phyloP scores from a whole-genome alignment of 2,888 invertebrate genomes.

The Bombylius major region DNA sequence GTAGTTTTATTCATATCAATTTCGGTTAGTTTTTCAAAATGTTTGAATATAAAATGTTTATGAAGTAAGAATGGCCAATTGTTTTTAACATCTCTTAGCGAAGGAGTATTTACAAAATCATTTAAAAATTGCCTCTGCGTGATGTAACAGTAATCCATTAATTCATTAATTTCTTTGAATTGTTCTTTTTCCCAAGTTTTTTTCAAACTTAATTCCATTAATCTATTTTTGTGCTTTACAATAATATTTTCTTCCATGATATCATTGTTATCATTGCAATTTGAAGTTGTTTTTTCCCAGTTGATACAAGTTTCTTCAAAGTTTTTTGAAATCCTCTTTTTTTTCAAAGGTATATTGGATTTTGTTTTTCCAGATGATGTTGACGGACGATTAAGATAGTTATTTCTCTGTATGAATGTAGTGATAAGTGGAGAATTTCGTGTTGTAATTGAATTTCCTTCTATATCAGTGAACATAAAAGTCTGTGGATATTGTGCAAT shows the following conservation, averaged over 20 bases:
- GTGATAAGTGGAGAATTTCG: slow-evolving; percentile 3
- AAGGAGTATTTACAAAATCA: not conserved
- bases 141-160: not conserved
- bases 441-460: not conserved
- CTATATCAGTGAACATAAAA: not conserved
- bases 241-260: not conserved
- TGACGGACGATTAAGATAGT: not conserved
- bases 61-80: not conserved
- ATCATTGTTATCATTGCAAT: too few species aligned
- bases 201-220: too few species aligned
- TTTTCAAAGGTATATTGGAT: not conserved
- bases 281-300: not conserved
- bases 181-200: not conserved
- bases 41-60: not conserved
- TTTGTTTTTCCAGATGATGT: not conserved
- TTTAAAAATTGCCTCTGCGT: not conserved
- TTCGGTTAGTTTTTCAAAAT: not conserved
- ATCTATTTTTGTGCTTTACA: not conserved
- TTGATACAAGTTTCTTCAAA: not conserved
- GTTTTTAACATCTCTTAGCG: not conserved
- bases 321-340: not conserved
- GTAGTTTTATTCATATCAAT: not conserved
- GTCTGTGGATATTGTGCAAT: not conserved
- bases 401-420: not conserved
- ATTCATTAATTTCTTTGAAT: not conserved